These are phyloP conservation scores for Rhimphoctona megacephalus DNA, from an alignment of 2,888 invertebrate genomes.

Conservation along the genomic window DNA sequence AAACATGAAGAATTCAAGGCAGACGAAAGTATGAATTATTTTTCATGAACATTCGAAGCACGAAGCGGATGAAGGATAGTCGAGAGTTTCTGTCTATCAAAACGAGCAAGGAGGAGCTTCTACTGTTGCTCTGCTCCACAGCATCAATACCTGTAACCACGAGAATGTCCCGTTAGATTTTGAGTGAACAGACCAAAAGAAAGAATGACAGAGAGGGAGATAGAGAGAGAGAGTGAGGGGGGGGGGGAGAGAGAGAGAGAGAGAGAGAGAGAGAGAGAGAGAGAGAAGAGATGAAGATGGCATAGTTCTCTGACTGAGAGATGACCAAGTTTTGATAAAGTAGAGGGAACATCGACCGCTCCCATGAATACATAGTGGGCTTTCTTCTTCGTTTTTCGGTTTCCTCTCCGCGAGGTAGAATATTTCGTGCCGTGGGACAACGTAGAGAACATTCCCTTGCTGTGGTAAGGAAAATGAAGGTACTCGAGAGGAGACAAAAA, in stretches of 20 bases:
- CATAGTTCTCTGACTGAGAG: slow-evolving; percentile 67
- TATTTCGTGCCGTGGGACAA: slow-evolving; percentile 22
- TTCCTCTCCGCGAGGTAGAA: slow-evolving; percentile 8
- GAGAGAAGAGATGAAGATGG: slow-evolving; percentile 23
- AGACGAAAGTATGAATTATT: slow-evolving; percentile 26
- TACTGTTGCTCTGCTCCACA: slow-evolving; percentile 35
- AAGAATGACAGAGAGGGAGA: slow-evolving; percentile 10
- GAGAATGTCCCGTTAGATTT: slow-evolving; percentile 18
- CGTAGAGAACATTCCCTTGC: background rate
- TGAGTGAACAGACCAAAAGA: slow-evolving; percentile 13
- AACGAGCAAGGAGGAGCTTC: slow-evolving; percentile 22
- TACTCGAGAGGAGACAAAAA: background rate
- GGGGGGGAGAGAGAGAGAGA: slow-evolving; percentile 16
- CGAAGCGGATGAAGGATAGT: slow-evolving; percentile 47
- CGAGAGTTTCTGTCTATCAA: slow-evolving; percentile 39
- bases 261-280: no score
- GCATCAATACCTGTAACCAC: slow-evolving; percentile 37
- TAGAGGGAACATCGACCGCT: slow-evolving; percentile 70
- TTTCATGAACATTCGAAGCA: slow-evolving; percentile 47
- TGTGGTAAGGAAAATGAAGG: slow-evolving; percentile 30
- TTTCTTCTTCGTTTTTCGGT: slow-evolving; percentile 49
- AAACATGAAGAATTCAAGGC: background rate
- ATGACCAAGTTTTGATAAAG: slow-evolving; percentile 78
- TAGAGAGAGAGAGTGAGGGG: slow-evolving; percentile 12
- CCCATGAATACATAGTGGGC: slow-evolving; percentile 77